Percentiles rank a stretch among this genome's conserved stretches.
Evolutionary conservation across 2,888 invertebrate species (phyloP).

Genomic region (Hirtodrosophila confusa): DNA sequence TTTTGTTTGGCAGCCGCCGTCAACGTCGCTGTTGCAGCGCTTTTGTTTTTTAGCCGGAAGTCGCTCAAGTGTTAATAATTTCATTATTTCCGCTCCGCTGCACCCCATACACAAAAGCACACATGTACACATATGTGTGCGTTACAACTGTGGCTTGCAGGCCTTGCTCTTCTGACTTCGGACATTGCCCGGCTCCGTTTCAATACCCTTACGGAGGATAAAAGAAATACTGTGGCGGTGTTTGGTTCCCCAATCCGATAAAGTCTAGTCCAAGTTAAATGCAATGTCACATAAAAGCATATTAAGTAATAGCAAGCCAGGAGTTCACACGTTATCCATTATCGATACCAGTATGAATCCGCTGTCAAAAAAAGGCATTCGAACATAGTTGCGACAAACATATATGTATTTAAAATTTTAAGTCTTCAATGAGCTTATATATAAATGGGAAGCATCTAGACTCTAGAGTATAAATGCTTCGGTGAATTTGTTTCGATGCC

Average conservation of each 20-base stretch:
- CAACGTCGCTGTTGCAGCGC: slow-evolving; percentile 50
- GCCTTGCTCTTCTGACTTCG: slow-evolving; percentile 62
- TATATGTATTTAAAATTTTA: not conserved
- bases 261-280: no score
- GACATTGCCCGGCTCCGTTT: slow-evolving; percentile 54
- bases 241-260: slow-evolving; percentile 1
- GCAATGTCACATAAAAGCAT: no score
- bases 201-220: slow-evolving; percentile 41
- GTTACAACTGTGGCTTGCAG: slow-evolving; percentile 57
- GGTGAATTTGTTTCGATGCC: slow-evolving; percentile 15
- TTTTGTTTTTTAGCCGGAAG: slow-evolving; percentile 79
- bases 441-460: slow-evolving; percentile 1
- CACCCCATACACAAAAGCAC: slow-evolving; percentile 46
- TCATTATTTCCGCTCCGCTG: slow-evolving; percentile 77
- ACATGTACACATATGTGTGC: slow-evolving; percentile 49
- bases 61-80: slow-evolving; percentile 80
- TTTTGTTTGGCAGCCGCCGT: slow-evolving; percentile 38
- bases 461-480: slow-evolving; percentile 26
- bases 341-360: no score
- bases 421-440: no score
- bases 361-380: no score
- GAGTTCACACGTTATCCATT: no score
- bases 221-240: not conserved
- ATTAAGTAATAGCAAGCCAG: no score
- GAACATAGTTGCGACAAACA: not conserved